Evolutionary conservation across 2,797 vertebrate species (phyloP).

Genomic region (Hippoglossus hippoglossus): DNA sequence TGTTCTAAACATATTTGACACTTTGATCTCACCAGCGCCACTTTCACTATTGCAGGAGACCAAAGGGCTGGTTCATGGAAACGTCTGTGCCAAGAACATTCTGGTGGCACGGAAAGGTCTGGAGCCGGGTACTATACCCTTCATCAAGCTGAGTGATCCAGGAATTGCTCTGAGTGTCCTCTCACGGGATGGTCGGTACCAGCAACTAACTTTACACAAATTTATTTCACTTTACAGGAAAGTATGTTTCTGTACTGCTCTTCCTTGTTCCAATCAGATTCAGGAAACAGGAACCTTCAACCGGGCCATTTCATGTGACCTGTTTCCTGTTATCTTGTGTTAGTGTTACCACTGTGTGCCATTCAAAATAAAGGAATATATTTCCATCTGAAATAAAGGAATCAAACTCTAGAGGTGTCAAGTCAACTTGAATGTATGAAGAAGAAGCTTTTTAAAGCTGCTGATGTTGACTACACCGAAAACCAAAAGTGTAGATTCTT

Average conservation of each 20-base stretch:
- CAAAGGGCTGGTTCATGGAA: conserved; percentile 91
- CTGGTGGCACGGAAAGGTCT: conserved; percentile 89
- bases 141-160: conserved; percentile 94
- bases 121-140: conserved; percentile 85
- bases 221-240: neutral
- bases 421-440: too few species aligned
- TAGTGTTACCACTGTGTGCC: conserved; percentile 34
- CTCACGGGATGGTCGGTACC: conserved; percentile 87
- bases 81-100: conserved; percentile 94
- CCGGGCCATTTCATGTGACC: conserved; percentile 65
- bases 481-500: neutral
- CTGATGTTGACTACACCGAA: neutral
- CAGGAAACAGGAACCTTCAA: conserved; percentile 64
- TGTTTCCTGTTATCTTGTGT: conserved; percentile 59
- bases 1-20: neutral
- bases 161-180: conserved; percentile 89
- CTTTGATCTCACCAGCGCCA: neutral
- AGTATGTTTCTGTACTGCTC: conserved; percentile 3
- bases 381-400: neutral
- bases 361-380: too few species aligned
- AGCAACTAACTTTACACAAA: neutral
- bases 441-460: neutral
- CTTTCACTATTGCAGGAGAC: conserved; percentile 85
- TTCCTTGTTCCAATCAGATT: conserved; percentile 53
- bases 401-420: too few species aligned